These are phyloP conservation scores for Chaetodon trifascialis DNA, from an alignment of 2,113 vertebrate species.

Conservation along the genomic window DNA sequence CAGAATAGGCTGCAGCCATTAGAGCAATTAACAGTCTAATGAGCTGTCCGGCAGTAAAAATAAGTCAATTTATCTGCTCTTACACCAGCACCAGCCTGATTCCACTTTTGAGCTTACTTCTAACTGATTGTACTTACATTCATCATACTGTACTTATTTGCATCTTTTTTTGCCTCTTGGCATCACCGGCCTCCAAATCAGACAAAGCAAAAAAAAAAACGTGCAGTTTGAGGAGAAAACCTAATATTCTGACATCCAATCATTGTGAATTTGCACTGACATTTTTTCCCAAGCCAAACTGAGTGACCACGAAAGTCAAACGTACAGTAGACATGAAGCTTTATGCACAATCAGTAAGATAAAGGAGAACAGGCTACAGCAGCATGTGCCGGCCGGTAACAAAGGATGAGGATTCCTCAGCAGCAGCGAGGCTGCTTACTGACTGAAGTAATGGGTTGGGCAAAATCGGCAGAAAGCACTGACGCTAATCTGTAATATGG, in stretches of 20 bases:
- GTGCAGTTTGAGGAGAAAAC: background rate
- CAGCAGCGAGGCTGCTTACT: conserved; percentile 7
- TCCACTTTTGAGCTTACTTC: background rate
- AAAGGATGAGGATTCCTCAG: conserved; percentile 63
- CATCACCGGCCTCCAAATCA: conserved; percentile 17
- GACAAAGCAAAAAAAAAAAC: conserved; percentile 45
- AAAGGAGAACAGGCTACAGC: conserved; percentile 32
- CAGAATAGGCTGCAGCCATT: conserved; percentile 35
- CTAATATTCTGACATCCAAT: background rate
- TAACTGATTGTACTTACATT: background rate
- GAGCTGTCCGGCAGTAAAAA: background rate
- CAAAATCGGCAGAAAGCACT: background rate
- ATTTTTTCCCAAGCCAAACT: background rate
- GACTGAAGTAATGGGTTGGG: conserved; percentile 18
- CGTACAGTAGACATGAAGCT: background rate
- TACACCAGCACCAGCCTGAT: background rate
- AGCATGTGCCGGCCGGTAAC: conserved; percentile 67
- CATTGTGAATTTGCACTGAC: background rate
- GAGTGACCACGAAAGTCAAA: background rate
- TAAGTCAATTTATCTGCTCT: background rate
- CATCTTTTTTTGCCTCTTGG: background rate
- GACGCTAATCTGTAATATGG: background rate
- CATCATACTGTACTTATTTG: background rate
- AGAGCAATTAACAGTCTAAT: conserved; percentile 16
- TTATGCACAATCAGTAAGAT: background rate